Base-by-base conservation (phyloP, 2,888 invertebrate genomes). In the Latrodectus hesperus region DNA sequence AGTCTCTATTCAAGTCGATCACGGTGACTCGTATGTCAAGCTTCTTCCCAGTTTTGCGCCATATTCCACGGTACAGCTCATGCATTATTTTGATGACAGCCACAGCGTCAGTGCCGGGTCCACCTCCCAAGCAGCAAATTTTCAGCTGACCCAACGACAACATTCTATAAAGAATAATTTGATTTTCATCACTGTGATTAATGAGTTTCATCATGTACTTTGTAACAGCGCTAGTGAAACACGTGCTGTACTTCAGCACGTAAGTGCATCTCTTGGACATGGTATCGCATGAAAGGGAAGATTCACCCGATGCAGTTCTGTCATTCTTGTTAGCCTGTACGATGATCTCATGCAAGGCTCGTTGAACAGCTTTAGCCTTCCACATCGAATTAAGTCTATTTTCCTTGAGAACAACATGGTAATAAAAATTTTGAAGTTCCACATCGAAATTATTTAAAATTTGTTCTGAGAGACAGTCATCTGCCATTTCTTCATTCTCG, bases 101-200 rank as follows among this genome's bases (percentile, higher is more conserved):
- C 17, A 68, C 67, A 17, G 67, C 67, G 11, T 68, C 67, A 22
- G 67, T 68, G 12, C 10, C 67, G n/a, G 67, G 67, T 22, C 67
- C 67, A 22, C 67, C 67, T 0, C 17, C 67, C 11, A 67, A 22
- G n/a, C 67, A 67, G 22, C 67, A 67, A 17, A 67, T 22, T 17
- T n/a, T 22, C 6, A 68, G 5, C 11, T 68, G n/a, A 9, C 67
- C 67, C 12, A 17, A 12, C 9, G 9, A 8, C n/a, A 68, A 68
- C 9, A 11, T 12, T 17, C 17, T 17, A 12, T 68, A 16, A 68
- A 68, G 16, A 11, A 22, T n/a, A 26, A 12, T 6, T 22, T 17
- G 67, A 38, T 38, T 38, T 38, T 38, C 38, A 38, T 38, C 38
- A 22, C 26, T 5, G 1, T 11, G 17, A 12, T 22, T 68, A 5